Evolutionary conservation across 2,113 vertebrate genomes (phyloP).

Genomic region (Butorides virescens): DNA sequence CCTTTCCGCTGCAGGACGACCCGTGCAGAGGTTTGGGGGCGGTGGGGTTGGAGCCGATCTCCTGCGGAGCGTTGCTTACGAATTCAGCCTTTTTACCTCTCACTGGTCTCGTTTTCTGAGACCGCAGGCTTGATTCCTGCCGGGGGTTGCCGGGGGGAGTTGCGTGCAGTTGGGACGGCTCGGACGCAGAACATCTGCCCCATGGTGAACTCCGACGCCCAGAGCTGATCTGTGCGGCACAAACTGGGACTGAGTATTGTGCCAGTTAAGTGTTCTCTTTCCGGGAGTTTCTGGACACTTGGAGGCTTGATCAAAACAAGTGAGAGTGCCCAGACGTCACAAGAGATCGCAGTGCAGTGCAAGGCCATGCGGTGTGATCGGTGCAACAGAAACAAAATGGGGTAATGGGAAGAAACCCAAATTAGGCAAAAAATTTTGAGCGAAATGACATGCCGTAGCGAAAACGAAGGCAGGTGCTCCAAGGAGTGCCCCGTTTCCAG

Average conservation of each 20-base stretch:
- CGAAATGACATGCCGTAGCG: neutral
- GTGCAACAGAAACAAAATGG: neutral
- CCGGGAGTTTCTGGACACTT: neutral
- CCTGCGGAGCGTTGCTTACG: neutral
- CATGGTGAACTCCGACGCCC: neutral
- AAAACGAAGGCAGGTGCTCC: neutral
- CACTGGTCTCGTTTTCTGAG: neutral
- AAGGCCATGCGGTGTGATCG: neutral
- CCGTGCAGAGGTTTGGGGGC: rapidly evolving
- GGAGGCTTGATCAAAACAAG: neutral
- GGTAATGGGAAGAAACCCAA: neutral
- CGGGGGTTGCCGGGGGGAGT: neutral
- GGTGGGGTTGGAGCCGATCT: neutral
- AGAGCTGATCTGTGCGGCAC: neutral
- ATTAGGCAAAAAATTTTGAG: neutral
- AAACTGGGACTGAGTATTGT: neutral
- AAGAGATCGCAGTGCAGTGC: neutral
- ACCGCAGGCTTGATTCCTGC: neutral
- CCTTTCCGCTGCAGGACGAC: neutral
- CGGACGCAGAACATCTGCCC: neutral
- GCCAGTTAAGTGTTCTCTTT: neutral
- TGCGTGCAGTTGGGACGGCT: neutral
- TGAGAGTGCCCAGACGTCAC: neutral
- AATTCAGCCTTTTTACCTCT: neutral
- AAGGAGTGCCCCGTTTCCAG: neutral